phyloP scores from a whole-genome alignment of 2,113 vertebrate genomes.

The Aptenodytes forsteri region DNA sequence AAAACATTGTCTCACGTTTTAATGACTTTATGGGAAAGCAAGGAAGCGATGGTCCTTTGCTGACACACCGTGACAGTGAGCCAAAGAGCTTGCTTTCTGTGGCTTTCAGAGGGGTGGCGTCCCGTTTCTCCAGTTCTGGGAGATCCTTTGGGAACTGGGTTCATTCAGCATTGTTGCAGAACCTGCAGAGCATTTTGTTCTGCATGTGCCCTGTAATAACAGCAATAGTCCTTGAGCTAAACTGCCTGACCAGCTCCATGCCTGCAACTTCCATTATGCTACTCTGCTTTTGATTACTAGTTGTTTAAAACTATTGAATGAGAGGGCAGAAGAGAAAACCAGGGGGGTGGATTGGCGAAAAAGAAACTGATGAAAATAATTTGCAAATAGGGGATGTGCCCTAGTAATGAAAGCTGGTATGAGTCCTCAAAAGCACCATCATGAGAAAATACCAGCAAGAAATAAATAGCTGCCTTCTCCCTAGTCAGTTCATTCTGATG shows the following conservation, averaged over 20 bases:
- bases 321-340: background rate
- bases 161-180: background rate
- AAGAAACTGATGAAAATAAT: background rate
- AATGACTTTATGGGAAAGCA: background rate
- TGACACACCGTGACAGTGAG: background rate
- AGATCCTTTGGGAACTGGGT: background rate
- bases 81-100: background rate
- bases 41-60: background rate
- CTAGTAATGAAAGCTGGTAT: background rate
- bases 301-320: background rate
- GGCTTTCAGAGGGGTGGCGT: background rate
- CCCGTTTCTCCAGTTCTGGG: background rate
- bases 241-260: background rate
- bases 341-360: background rate
- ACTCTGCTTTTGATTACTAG: background rate
- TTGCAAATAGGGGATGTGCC: background rate
- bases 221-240: background rate
- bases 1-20: background rate
- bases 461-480: background rate
- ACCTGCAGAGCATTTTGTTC: background rate
- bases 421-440: background rate
- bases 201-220: background rate
- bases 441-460: background rate
- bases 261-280: background rate
- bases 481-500: background rate